Evolutionary conservation across 2,888 invertebrate genomes (phyloP).

Genomic region (Athrips mouffetella): DNA sequence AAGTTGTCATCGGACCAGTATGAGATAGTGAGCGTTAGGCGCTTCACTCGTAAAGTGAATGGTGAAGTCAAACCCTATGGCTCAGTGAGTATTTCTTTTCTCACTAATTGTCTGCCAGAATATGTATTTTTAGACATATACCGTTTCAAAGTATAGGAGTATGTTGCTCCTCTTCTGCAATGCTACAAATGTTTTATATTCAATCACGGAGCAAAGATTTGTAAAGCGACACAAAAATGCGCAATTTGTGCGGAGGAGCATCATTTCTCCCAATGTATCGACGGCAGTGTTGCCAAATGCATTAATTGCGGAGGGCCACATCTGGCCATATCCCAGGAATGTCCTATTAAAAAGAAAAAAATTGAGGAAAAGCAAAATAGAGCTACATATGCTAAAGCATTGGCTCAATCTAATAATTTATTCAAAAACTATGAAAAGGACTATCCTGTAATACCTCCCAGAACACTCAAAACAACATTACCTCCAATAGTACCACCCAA

Average conservation of each 20-base stretch:
- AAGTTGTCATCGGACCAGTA: neutral
- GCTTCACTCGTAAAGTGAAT: neutral
- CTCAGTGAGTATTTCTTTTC: neutral
- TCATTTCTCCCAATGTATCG: too few species aligned
- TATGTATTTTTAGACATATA: neutral
- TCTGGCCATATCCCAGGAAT: neutral
- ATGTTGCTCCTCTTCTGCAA: neutral
- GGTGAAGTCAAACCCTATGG: neutral
- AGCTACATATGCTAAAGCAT: neutral
- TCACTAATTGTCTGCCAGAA: neutral
- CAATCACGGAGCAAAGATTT: neutral
- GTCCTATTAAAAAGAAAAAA: neutral
- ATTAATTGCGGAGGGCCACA: neutral
- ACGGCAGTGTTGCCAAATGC: too few species aligned
- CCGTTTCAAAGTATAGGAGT: neutral
- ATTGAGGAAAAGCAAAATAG: neutral
- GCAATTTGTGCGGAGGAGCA: neutral
- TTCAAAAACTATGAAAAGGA: neutral
- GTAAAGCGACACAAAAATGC: neutral
- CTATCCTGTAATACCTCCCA: neutral
- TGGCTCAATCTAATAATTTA: neutral
- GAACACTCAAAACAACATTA: neutral
- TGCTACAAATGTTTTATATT: neutral
- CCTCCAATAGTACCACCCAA: neutral
- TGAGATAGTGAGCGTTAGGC: neutral